phyloP scores from a whole-genome alignment of 2,113 vertebrate species.

The Corvus cornix region DNA sequence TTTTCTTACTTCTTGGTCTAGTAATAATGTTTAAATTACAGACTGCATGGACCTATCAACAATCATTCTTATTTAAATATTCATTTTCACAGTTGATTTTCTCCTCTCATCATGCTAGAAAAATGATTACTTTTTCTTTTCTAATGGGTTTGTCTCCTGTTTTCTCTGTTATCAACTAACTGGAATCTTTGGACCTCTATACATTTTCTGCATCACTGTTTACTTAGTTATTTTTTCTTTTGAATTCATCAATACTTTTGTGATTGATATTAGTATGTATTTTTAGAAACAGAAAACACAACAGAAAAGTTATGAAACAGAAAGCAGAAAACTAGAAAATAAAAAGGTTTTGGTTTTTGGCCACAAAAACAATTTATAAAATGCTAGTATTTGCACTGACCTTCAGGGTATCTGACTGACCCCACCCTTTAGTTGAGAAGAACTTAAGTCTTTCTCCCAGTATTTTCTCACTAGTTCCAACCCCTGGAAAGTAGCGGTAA shows the following conservation, averaged over 20 bases:
- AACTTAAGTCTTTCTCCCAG: fast-evolving
- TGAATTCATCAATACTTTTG: neutral
- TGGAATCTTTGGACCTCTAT: neutral
- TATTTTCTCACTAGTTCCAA: neutral
- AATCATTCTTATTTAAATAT: neutral
- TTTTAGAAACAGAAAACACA: neutral
- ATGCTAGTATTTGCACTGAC: neutral
- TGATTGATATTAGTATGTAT: neutral
- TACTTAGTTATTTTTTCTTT: neutral
- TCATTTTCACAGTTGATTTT: neutral
- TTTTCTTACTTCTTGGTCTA: neutral
- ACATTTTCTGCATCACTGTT: neutral
- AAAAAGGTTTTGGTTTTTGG: neutral
- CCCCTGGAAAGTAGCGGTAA: neutral
- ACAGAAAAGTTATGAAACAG: neutral
- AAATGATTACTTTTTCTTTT: neutral
- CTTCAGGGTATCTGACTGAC: neutral
- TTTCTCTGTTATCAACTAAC: neutral
- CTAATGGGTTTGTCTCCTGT: neutral
- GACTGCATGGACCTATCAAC: neutral
- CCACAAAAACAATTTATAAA: neutral
- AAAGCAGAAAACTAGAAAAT: neutral
- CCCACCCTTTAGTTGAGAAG: neutral
- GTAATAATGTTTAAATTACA: neutral
- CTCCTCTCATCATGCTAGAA: neutral